A percentile compares a stretch with the other conserved stretches of the same genome.
These are phyloP conservation scores for Heliconius hortense DNA, from an alignment of 2,888 invertebrate genomes.

Conservation along the genomic window DNA sequence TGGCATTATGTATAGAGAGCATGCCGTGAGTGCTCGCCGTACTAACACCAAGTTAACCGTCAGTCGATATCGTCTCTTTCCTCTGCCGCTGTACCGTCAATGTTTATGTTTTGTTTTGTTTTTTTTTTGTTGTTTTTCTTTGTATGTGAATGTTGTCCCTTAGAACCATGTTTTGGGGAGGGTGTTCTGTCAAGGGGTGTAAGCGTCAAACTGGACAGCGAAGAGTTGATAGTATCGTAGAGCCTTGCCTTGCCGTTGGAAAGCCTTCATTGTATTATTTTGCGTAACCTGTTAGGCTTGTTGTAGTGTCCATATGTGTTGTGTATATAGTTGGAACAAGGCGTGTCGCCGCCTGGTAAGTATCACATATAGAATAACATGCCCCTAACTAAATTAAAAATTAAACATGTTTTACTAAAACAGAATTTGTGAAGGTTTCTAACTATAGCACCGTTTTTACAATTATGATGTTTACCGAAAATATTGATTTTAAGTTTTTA, in stretches of 20 bases:
- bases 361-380: slow-evolving; percentile 61
- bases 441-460: slow-evolving; percentile 55
- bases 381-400: slow-evolving; percentile 47
- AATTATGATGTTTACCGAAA: slow-evolving; percentile 55
- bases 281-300: slow-evolving; percentile 78
- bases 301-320: slow-evolving; percentile 69
- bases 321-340: slow-evolving; percentile 62
- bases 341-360: slow-evolving; percentile 63
- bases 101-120: slow-evolving; percentile 55
- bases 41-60: slow-evolving; percentile 64
- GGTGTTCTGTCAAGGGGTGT: slow-evolving; percentile 63
- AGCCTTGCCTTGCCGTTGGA: slow-evolving; percentile 70
- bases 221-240: slow-evolving; percentile 58
- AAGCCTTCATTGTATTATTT: slow-evolving; percentile 74
- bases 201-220: slow-evolving; percentile 70
- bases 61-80: slow-evolving; percentile 64
- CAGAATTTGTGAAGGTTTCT: slow-evolving; percentile 67
- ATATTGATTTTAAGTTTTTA: not conserved
- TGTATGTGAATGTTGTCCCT: slow-evolving; percentile 72
- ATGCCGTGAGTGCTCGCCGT: slow-evolving; percentile 69
- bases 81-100: slow-evolving; percentile 75
- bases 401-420: slow-evolving; percentile 48
- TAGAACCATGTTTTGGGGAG: slow-evolving; percentile 66
- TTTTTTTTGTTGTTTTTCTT: slow-evolving; percentile 48
- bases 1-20: slow-evolving; percentile 58